Evolutionary conservation across 2,888 invertebrate genomes (phyloP).

Genomic region (Lissocephala sabroskyi): DNA sequence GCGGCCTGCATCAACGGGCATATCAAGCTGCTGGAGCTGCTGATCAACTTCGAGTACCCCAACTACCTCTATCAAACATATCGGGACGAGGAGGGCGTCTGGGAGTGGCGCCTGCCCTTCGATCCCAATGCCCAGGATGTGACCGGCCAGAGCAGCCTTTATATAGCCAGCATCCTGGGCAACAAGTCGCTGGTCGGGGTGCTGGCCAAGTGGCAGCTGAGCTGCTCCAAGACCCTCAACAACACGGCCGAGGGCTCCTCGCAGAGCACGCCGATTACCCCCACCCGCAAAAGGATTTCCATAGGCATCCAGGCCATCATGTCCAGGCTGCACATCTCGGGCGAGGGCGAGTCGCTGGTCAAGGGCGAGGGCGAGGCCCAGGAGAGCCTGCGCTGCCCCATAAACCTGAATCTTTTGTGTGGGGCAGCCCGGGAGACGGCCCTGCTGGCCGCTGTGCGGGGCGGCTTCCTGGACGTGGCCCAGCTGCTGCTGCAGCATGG

Average conservation of each 20-base stretch:
- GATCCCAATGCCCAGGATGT: slow-evolving; percentile 94
- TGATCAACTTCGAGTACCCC: slow-evolving; percentile 89
- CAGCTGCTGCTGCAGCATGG: slow-evolving; percentile 82
- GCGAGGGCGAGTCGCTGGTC: slow-evolving; percentile 73
- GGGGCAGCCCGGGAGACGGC: slow-evolving; percentile 87
- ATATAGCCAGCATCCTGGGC: slow-evolving; percentile 89
- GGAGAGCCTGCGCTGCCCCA: slow-evolving; percentile 76
- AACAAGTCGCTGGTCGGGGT: slow-evolving; percentile 85
- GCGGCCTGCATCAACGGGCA: slow-evolving; percentile 94
- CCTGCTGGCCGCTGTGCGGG: slow-evolving; percentile 85
- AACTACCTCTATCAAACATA: slow-evolving; percentile 78
- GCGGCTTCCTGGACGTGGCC: slow-evolving; percentile 82
- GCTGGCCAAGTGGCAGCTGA: slow-evolving; percentile 81
- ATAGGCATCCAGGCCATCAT: slow-evolving; percentile 92
- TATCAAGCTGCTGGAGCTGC: slow-evolving; percentile 81
- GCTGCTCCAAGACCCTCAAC: slow-evolving; percentile 71
- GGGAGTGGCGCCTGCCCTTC: slow-evolving; percentile 91
- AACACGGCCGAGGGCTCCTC: slow-evolving; percentile 25
- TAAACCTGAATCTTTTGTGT: slow-evolving; percentile 83
- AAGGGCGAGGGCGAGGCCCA: slow-evolving; percentile 42
- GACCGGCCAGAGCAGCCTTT: slow-evolving; percentile 91
- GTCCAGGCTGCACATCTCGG: slow-evolving; percentile 82
- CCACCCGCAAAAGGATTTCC: slow-evolving; percentile 82
- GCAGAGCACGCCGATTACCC: slow-evolving; percentile 69
- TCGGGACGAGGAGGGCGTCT: slow-evolving; percentile 81